Evolutionary conservation across 1,140 invertebrate genomes (phyloP), one percentile per base, ranked within the genome.

Genomic region (Steinernema khuongi): DNA sequence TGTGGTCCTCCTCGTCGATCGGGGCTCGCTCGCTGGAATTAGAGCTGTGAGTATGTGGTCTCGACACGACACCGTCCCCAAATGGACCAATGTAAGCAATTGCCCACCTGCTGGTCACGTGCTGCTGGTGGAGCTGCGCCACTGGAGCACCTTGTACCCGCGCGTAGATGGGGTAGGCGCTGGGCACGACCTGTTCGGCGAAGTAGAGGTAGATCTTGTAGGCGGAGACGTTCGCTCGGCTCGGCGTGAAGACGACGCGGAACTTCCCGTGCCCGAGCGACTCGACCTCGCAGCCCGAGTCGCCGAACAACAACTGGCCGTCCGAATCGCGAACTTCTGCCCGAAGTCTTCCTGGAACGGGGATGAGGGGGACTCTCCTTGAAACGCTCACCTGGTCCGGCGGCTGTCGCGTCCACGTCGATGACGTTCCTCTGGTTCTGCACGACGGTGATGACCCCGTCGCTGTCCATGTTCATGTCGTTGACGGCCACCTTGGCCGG

Each of bases 241-340:
- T 31, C 11, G 89, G 89, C 18, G 86, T 87, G 70, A 90, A 83
- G 18, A 75, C 30, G 80, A 86, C 71, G 85, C 85, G 73, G 83
- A 83, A 82, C 83, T 86, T 81, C 82, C 87, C 79, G 80, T 83
- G 74, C 77, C 82, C 79, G 77, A 79, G 76, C 67, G 78, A 79
- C 41, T 86, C 85, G 19, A 83, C 70, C 50, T 70, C 73, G 1
- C 50, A 60, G 22, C 50, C 50, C 50, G 50, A 60, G 44, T 81
- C 70, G 22, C 36, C 71, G 36, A 70, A 87, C 85, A 72, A 87
- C 73, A 85, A 70, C n/a, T 90, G 89, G 0, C 91, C 91, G 32
- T 89, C 87, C 36, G 90, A 87, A 60, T 88, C 90, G 60, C 89
- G 87, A 44, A 92, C 90, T 81, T 93, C 92, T 0, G 90, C 90